Base-by-base conservation (phyloP, 2,888 invertebrate genomes). In the Lypha dubia region DNA sequence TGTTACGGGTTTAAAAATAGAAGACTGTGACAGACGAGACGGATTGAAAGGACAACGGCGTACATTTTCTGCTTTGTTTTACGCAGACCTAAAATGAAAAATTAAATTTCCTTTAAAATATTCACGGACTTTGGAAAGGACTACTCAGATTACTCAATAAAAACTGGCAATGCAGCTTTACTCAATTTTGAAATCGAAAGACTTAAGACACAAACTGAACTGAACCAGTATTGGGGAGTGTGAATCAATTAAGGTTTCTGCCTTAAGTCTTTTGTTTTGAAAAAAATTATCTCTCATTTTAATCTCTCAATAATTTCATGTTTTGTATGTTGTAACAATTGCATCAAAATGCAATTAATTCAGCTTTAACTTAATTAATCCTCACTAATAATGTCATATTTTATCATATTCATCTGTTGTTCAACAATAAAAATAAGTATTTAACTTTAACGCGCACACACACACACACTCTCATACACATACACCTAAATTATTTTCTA, bases 211-310 rank as follows among this genome's bases (percentile, higher is more conserved):
- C n/a, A n/a, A 46, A 46, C 46, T 46, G n/a, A n/a, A n/a, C n/a
- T n/a, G n/a, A n/a, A n/a, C n/a, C n/a, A n/a, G n/a, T n/a, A n/a
- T n/a, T n/a, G n/a, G n/a, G n/a, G n/a, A n/a, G n/a, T n/a, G n/a
- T n/a, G n/a, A n/a, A n/a, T n/a, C n/a, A n/a, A n/a, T 41, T 3
- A 13, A 49, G 4, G 65, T 56, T 75, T 56, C 38, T 75, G 28
- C 56, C 62, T 63, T 74, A 63, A 63, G 35, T 76, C 32, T 76
- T 76, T 56, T 13, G 24, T 58, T 58, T 46, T 6, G n/a, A n/a
- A 7, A 49, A 44, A 44, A 5, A 44, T n/a, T 3, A 44, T 15
- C n/a, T 15, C 44, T n/a, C n/a, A n/a, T n/a, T n/a, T n/a, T n/a
- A n/a, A n/a, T n/a, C n/a, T n/a, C 1, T 44, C 4, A 44, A 1